Evolutionary conservation across 2,113 vertebrate genomes (phyloP).

Genomic region (Sphyrna mokarran): DNA sequence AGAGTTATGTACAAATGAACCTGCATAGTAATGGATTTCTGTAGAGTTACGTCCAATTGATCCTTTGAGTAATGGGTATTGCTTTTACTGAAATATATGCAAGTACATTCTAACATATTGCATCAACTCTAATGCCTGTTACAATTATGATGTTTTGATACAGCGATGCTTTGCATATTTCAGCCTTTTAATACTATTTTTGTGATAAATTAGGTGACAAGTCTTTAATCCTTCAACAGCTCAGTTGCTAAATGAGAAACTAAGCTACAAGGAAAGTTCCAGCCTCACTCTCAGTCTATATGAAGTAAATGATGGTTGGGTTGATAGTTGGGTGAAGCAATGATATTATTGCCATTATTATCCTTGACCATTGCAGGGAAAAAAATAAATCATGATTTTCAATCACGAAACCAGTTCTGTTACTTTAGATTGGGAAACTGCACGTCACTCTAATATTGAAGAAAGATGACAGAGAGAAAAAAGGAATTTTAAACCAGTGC

Average conservation of each 20-base stretch:
- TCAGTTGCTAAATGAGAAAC: not conserved
- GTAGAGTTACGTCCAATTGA: not conserved
- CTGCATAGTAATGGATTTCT: conserved; percentile 13
- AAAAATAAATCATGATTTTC: conserved; percentile 1
- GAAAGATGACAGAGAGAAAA: not conserved
- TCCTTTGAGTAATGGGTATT: conserved; percentile 26
- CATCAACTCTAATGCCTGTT: not conserved
- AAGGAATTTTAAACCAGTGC: not conserved
- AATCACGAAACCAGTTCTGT: not conserved
- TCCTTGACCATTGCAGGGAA: not conserved
- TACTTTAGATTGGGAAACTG: not conserved
- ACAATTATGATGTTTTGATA: conserved; percentile 2
- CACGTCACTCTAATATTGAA: not conserved
- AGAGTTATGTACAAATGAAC: not conserved
- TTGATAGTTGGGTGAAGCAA: not conserved
- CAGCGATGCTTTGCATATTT: not conserved
- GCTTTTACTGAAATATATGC: not conserved
- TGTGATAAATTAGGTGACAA: not conserved
- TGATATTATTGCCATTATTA: not conserved
- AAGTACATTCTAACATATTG: not conserved
- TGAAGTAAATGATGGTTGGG: not conserved
- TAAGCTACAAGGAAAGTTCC: not conserved
- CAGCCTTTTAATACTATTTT: not conserved
- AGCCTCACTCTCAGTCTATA: not conserved
- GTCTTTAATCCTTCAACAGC: not conserved